These are phyloP conservation scores for Watsonalla binaria DNA, from an alignment of 2,888 invertebrate species.

Conservation along the genomic window DNA sequence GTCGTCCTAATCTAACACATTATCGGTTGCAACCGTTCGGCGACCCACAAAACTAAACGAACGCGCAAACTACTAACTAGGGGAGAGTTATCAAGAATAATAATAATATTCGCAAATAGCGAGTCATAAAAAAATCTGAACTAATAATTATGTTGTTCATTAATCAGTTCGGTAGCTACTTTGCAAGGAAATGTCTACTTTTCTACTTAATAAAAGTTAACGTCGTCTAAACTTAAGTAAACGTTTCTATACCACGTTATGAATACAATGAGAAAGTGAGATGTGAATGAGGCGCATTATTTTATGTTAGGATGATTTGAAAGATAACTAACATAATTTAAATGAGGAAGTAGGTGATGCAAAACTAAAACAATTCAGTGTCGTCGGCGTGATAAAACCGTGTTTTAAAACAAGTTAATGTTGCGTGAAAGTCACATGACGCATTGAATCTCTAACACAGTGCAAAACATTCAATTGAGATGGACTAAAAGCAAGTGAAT, in stretches of 20 bases:
- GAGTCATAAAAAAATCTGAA: no score
- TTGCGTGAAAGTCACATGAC: slow-evolving; percentile 10
- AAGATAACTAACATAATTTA: no score
- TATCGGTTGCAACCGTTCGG: slow-evolving; percentile 55
- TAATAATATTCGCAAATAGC: slow-evolving; percentile 25
- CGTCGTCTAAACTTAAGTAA: no score
- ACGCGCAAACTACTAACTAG: slow-evolving; percentile 26
- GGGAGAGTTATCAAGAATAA: slow-evolving; percentile 50
- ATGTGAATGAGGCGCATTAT: no score
- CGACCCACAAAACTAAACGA: slow-evolving; percentile 61
- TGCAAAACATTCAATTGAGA: slow-evolving; percentile 2
- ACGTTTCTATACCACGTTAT: no score
- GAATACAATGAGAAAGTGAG: no score
- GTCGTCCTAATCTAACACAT: slow-evolving; percentile 44
- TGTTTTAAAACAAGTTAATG: slow-evolving; percentile 9
- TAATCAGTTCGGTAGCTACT: no score
- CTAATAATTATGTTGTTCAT: no score
- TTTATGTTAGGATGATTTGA: no score
- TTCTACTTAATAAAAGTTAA: no score
- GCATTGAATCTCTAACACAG: slow-evolving; percentile 5
- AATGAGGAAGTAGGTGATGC: neutral
- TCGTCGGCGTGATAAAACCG: neutral
- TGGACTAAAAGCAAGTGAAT: neutral
- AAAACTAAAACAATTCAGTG: neutral
- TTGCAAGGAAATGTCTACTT: no score